A percentile compares a stretch with the other conserved stretches of the same genome.
phyloP scores from a whole-genome alignment of 1,140 invertebrate species.

The Meloidogyne chitwoodi region DNA sequence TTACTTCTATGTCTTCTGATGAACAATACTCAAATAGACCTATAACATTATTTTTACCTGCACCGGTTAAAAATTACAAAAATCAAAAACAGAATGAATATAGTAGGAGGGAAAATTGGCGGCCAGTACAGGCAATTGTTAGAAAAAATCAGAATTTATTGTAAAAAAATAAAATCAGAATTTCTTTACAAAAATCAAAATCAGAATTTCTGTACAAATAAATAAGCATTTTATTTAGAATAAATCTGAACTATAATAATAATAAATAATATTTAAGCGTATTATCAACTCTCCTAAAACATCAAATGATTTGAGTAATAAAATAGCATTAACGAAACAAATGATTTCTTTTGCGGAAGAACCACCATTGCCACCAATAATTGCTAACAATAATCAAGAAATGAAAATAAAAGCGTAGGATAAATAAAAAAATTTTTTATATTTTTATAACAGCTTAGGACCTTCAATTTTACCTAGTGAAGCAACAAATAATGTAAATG shows the following conservation, averaged over 20 bases:
- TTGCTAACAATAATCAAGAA: not conserved
- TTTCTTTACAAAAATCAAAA: not conserved
- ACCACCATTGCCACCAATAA: not conserved
- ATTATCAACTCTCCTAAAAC: not conserved
- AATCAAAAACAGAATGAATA: not conserved
- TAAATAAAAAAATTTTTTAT: not conserved
- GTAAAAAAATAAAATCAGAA: not conserved
- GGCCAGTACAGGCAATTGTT: not conserved
- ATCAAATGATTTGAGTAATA: not conserved
- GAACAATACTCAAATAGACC: not conserved
- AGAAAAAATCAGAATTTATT: not conserved
- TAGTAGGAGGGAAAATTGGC: not conserved
- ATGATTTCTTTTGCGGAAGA: not conserved
- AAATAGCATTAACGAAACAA: not conserved
- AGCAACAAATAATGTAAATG: not conserved
- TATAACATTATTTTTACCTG: not conserved
- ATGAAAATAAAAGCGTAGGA: not conserved
- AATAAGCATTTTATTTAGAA: too few relatives aligned
- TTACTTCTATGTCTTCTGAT: not conserved
- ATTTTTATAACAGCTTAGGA: not conserved
- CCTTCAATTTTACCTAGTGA: not conserved
- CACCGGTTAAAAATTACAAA: not conserved
- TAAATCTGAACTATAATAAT: not conserved
- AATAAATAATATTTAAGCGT: not conserved
- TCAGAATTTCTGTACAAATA: too few relatives aligned